Conservation (phyloP, 2,113 vertebrate species). For the Sturnira hondurensis region DNA sequence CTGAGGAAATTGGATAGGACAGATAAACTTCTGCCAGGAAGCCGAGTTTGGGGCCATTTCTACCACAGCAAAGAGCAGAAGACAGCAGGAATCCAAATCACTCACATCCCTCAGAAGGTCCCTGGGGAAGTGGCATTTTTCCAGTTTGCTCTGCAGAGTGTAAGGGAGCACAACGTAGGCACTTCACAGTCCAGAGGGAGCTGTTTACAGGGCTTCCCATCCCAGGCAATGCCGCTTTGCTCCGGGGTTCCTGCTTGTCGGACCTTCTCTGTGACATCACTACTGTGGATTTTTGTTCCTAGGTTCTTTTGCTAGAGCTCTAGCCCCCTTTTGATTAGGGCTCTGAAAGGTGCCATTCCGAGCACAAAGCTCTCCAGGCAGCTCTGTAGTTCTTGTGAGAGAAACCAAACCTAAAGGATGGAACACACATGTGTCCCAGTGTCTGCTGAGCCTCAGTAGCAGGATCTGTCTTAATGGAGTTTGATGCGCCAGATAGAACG, state of each 20-base stretch:
- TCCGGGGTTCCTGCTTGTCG: not conserved
- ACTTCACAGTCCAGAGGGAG: not conserved
- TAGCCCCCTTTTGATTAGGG: not conserved
- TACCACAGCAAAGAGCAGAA: conserved; percentile 18
- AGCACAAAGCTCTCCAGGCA: not conserved
- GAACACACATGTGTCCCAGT: not conserved
- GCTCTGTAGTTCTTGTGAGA: not conserved
- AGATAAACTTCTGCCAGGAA: not conserved
- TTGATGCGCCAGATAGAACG: not conserved
- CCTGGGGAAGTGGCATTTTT: not conserved
- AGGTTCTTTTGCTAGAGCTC: not conserved
- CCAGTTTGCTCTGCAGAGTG: not conserved
- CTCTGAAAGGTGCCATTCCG: not conserved
- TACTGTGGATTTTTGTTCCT: not conserved
- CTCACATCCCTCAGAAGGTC: not conserved
- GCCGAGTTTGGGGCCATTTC: not conserved
- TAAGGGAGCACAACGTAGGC: not conserved
- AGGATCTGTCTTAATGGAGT: not conserved
- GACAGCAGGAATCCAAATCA: not conserved
- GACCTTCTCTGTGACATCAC: not conserved
- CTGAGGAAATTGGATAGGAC: conserved; percentile 2
- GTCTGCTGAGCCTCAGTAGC: not conserved
- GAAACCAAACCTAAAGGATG: not conserved
- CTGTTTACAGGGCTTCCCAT: not conserved
- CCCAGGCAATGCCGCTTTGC: not conserved